Percentiles rank a stretch among this genome's conserved stretches.
Conservation (phyloP, 2,797 vertebrate genomes). For the Nothura maculosa region DNA sequence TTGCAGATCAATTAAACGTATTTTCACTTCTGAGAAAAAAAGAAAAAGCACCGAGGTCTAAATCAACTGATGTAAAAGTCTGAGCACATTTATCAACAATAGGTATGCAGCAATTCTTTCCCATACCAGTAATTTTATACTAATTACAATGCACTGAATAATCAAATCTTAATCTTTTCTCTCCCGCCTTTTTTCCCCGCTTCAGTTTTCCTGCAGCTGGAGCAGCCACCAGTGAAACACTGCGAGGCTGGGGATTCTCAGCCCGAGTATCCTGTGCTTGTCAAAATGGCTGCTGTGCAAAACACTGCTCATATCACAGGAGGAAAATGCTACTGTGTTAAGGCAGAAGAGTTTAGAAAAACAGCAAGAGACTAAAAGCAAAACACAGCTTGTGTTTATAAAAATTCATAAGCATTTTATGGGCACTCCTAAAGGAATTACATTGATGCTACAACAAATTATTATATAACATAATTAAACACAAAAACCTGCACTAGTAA, state of each 20-base stretch:
- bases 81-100: background rate
- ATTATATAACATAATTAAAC: conserved; percentile 67
- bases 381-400: conserved; percentile 42
- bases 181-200: background rate
- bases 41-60: background rate
- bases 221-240: background rate
- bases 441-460: conserved; percentile 39
- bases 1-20: background rate
- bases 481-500: conserved; percentile 31
- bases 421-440: background rate
- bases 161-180: background rate
- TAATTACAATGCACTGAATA: background rate
- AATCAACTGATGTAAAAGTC: background rate
- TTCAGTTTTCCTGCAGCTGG: background rate
- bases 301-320: background rate
- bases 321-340: background rate
- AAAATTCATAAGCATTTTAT: conserved; percentile 46
- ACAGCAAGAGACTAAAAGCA: background rate
- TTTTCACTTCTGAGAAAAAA: background rate
- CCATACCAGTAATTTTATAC: background rate
- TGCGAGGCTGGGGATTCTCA: background rate
- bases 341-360: conserved; percentile 17
- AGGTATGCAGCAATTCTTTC: rapidly evolving
- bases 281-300: conserved; percentile 25
- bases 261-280: background rate